These are phyloP conservation scores for Porites lutea DNA, from an alignment of 64 coral and sea anemone genomes.

Conservation along the genomic window DNA sequence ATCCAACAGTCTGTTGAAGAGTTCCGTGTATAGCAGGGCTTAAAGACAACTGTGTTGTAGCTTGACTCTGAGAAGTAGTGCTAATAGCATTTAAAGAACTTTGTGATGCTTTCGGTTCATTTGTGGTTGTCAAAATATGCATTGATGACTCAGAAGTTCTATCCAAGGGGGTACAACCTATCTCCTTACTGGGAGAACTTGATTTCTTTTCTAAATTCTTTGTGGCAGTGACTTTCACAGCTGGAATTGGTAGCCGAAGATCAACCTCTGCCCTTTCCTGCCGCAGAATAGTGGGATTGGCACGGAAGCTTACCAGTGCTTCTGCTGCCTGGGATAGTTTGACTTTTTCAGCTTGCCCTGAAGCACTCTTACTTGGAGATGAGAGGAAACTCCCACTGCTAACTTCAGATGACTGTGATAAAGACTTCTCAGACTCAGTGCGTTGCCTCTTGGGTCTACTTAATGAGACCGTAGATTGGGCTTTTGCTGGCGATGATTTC, in stretches of 20 bases:
- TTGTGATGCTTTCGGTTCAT: not conserved
- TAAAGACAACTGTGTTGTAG: not conserved
- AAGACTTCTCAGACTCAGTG: not conserved
- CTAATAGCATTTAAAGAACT: no score
- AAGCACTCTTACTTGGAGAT: not conserved
- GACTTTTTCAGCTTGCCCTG: slow-evolving; percentile 42
- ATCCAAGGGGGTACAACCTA: not conserved
- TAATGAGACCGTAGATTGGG: not conserved
- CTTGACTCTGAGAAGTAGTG: not conserved
- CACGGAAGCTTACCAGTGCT: slow-evolving; percentile 68
- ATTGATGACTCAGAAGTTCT: not conserved
- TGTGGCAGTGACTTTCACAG: not conserved
- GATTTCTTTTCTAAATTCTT: slow-evolving; percentile 6
- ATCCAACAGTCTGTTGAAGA: not conserved
- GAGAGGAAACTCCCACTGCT: not conserved
- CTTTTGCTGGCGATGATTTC: not conserved
- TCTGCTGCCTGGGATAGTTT: slow-evolving; percentile 69
- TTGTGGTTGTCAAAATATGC: not conserved
- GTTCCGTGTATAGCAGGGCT: not conserved
- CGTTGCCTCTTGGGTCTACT: not conserved
- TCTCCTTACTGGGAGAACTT: no score
- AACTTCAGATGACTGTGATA: not conserved
- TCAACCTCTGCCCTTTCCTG: not conserved
- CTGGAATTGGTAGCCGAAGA: not conserved
- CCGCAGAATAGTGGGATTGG: slow-evolving; percentile 38